Percentiles rank a stretch among this genome's conserved stretches.
These are phyloP conservation scores for Aselliscus stoliczkanus DNA, from an alignment of 2,797 vertebrate genomes.

Conservation along the genomic window DNA sequence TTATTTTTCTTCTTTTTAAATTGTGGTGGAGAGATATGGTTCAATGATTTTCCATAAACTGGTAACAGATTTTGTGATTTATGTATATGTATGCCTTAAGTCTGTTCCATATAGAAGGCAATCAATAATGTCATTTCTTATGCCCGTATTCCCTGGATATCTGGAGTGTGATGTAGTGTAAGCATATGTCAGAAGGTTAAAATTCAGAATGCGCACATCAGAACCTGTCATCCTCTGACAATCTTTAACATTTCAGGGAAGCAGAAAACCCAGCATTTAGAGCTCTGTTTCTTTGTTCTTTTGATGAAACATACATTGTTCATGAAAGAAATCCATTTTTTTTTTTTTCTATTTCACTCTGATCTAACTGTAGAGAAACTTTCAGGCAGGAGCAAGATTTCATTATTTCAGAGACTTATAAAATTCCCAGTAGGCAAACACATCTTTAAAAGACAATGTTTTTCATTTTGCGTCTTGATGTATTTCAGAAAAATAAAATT, in stretches of 20 bases:
- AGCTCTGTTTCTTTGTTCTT: constrained; percentile 49
- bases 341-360: constrained; percentile 32
- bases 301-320: constrained; percentile 50
- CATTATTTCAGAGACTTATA: constrained; percentile 46
- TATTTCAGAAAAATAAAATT: constrained; percentile 39
- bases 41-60: not conserved
- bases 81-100: not conserved
- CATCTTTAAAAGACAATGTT: constrained; percentile 27
- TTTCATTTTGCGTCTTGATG: constrained; percentile 37
- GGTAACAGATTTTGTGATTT: not conserved
- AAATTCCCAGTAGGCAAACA: constrained; percentile 44
- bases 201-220: constrained; percentile 36
- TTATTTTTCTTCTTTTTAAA: not conserved
- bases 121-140: constrained; percentile 23
- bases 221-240: constrained; percentile 13
- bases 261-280: constrained; percentile 43
- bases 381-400: constrained; percentile 46
- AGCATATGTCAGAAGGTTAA: constrained; percentile 18
- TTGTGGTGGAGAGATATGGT: not conserved
- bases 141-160: not conserved
- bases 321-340: constrained; percentile 54
- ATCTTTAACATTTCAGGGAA: constrained; percentile 27
- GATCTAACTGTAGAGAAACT: constrained; percentile 28
- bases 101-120: not conserved
- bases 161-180: not conserved